Base-by-base conservation (phyloP, 2,113 vertebrate species). In the Leptocoma aspasia region DNA sequence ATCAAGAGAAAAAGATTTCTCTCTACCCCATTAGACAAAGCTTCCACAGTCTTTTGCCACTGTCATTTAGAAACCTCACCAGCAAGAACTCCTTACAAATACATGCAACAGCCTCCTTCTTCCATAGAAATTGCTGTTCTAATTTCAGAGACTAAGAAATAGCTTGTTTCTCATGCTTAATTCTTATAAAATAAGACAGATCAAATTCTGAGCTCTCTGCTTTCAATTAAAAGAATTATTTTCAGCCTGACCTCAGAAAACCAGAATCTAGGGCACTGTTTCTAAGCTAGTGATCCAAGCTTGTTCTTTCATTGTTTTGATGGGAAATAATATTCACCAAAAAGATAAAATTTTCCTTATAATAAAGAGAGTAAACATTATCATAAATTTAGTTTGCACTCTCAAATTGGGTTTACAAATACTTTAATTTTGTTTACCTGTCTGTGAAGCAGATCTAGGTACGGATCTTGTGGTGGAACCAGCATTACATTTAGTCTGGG, bases 391-490 rank as follows among this genome's bases (percentile, higher is more conserved):
- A 49, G n/a, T 42, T 75, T 65, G 61, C 27, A 41, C 20, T 78
- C 54, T 77, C 44, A 82, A 65, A 41, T 6, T 52, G 54, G 54
- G 57, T 76, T 44, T 41, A 61, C 27, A 84, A 73, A 63, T 19
- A 27, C 28, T 78, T 80, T 59, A 13, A 27, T 68, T 78, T 53
- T 27, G 27, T 96, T 99, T 99, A 99, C 98, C 99, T 99, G 98
- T 98, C 97, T 99, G 99, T 87, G 99, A 99, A 81, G 98, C 98
- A 68, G 99, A 99, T 98, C 99, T 98, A 95, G 98, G 98, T 26
- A 99, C 98, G 7, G 97, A 91, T 70, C 97, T 97, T 16, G 73
- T 94, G 94, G 89, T 95, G 50, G 94, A 96, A 94, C 96, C 95
- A 20, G 97, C 96, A 86, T 96, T 98, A 84, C 97, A 97, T 89